These are phyloP conservation scores for Mesochorus sp. DNA, from an alignment of 2,888 invertebrate species.

Conservation along the genomic window DNA sequence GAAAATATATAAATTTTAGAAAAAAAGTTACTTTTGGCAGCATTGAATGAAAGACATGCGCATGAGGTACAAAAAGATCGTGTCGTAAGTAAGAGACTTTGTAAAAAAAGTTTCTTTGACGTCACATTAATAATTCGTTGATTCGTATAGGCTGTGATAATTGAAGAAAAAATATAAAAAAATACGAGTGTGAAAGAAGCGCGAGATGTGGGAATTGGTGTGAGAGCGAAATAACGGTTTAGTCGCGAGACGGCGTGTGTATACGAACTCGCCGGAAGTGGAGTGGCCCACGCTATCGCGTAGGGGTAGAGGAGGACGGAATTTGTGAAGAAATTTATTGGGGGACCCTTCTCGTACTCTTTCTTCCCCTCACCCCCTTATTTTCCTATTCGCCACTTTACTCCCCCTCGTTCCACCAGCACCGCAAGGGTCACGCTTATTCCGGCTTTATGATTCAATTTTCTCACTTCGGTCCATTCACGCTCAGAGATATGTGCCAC, in stretches of 20 bases:
- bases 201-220: conserved; percentile 40
- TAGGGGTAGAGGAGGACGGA: conserved; percentile 30
- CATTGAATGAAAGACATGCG: conserved; percentile 21
- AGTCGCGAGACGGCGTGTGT: background rate
- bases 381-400: conserved; percentile 45
- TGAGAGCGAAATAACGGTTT: background rate
- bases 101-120: background rate
- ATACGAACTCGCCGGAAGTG: conserved; percentile 43
- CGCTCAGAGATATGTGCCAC: conserved; percentile 7
- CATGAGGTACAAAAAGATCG: too few relatives aligned
- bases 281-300: conserved; percentile 21
- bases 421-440: conserved; percentile 37
- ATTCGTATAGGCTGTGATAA: conserved; percentile 35
- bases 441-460: conserved; percentile 48
- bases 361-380: background rate
- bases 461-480: conserved; percentile 38
- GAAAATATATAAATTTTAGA: too few relatives aligned
- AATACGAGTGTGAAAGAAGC: conserved; percentile 44
- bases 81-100: background rate
- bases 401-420: background rate
- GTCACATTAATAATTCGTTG: conserved; percentile 19
- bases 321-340: conserved; percentile 50
- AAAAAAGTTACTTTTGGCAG: background rate
- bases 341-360: conserved; percentile 5
- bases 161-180: conserved; percentile 37